Base-by-base conservation (phyloP, 2,888 invertebrate genomes). In the Protodeltote pygarga region DNA sequence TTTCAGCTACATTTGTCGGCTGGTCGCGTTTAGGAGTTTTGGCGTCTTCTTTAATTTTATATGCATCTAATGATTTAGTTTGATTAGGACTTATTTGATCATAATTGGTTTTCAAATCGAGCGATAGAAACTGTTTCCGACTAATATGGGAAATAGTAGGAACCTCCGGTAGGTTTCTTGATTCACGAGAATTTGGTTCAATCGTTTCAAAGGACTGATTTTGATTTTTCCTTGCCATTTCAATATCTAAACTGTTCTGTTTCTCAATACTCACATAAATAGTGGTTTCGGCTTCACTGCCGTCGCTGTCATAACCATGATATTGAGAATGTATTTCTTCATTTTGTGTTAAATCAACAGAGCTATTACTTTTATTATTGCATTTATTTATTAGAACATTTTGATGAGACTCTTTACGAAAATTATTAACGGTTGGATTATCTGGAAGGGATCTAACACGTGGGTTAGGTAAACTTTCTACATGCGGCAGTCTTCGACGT, bases 221-320 rank as follows among this genome's bases (percentile, higher is more conserved):
- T 54, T 70, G 51, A 38, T 34, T 32, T 8, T 13, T 23, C 5
- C 49, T 44, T 11, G 13, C 46, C 6, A 53, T 63, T 5, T 79
- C 66, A 14, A 34, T 39, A 42, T 81, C 75, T 11, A 65, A 46
- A 64, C 70, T 79, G 37, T 68, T 80, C 57, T 79, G 77, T 57
- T 77, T 85, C 5, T 90, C 89, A 63, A 87, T 79, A 58, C 82
- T 91, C 25, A 92, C 74, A 48, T 93, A 88, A 34, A 93, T 92
- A 33, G 92, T 93, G 2, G 92, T 92, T 77, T 93, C 92, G 28
- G 90, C 91, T 49, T 87, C 86, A 62, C 92, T 93, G 20, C 87
- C 83, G 44, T 92, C 92, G 53, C 92, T 92, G 23, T 93, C 92
- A 66, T 93, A 93, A n/a, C 92, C 91, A 63, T 92, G 92, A 71